A percentile compares a stretch with the other conserved stretches of the same genome.
Evolutionary conservation across 2,797 vertebrate species (phyloP).

Genomic region (Gobio occitaniae): DNA sequence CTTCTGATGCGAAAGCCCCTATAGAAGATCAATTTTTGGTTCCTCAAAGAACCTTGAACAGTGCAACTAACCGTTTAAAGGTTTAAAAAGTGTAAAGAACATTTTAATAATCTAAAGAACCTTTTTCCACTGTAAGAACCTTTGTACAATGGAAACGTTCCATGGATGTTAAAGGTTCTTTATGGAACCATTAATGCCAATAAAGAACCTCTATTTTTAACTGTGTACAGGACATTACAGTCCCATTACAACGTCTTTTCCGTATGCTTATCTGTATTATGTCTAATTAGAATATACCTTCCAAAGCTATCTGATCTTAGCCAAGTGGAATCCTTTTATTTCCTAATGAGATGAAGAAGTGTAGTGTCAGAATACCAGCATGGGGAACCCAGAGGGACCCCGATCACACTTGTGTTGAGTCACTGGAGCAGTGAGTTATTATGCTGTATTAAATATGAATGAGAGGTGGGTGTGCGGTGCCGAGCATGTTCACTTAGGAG

Average conservation of each 20-base stretch:
- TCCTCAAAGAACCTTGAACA: not conserved
- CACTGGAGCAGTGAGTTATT: constrained; percentile 73
- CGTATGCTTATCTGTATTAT: constrained; percentile 6
- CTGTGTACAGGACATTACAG: not conserved
- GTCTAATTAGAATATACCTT: constrained; percentile 8
- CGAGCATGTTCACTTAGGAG: constrained; percentile 56
- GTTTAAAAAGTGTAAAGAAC: not conserved
- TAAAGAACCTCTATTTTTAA: not conserved
- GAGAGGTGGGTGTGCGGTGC: constrained; percentile 71
- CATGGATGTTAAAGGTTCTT: not conserved
- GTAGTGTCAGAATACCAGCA: constrained; percentile 65
- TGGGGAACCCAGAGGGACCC: constrained; percentile 52
- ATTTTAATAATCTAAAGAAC: not conserved
- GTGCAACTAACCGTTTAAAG: not conserved
- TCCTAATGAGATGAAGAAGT: constrained; percentile 66
- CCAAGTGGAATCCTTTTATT: constrained; percentile 52
- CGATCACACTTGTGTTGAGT: constrained; percentile 68
- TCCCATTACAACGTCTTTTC: not conserved
- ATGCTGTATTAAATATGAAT: constrained; percentile 78
- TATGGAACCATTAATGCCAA: not conserved
- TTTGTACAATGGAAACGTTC: not conserved
- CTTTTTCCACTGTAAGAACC: not conserved
- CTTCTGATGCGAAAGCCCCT: not conserved
- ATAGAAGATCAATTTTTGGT: not conserved
- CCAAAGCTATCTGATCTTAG: constrained; percentile 29